Evolutionary conservation across 2,888 invertebrate species (phyloP).

Genomic region (Papilio demoleus): DNA sequence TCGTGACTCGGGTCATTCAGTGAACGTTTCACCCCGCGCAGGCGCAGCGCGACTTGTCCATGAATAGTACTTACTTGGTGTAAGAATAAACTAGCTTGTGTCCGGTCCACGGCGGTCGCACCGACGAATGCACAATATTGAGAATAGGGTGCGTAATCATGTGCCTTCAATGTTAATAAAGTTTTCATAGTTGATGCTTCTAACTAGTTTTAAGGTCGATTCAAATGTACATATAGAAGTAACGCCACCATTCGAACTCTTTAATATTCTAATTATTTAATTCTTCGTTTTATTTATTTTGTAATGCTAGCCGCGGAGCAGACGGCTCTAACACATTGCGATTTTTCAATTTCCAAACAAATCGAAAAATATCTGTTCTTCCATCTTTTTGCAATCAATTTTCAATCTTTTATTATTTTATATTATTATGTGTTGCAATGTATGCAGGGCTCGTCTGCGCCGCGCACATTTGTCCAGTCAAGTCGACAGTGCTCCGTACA

Average conservation of each 20-base stretch:
- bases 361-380: neutral
- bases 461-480: constrained; percentile 52
- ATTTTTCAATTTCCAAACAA: neutral
- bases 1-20: constrained; percentile 14
- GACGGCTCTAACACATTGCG: neutral
- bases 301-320: constrained; percentile 47
- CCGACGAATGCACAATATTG: constrained; percentile 67
- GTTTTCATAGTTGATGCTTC: constrained; percentile 82
- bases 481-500: constrained; percentile 57
- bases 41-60: constrained; percentile 43
- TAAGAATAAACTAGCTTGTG: constrained; percentile 64
- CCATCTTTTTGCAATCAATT: neutral
- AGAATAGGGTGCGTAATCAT: constrained; percentile 81
- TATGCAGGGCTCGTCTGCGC: constrained; percentile 52
- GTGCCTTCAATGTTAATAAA: constrained; percentile 83
- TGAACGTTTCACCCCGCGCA: constrained; percentile 21
- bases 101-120: constrained; percentile 67
- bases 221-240: constrained; percentile 75
- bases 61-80: constrained; percentile 52
- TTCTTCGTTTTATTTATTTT: constrained; percentile 75
- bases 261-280: constrained; percentile 79
- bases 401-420: neutral
- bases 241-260: constrained; percentile 74
- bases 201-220: constrained; percentile 77
- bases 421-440: neutral